These are phyloP conservation scores for Phanerotoma sp. DNA, from an alignment of 2,888 invertebrate species.

Conservation along the genomic window DNA sequence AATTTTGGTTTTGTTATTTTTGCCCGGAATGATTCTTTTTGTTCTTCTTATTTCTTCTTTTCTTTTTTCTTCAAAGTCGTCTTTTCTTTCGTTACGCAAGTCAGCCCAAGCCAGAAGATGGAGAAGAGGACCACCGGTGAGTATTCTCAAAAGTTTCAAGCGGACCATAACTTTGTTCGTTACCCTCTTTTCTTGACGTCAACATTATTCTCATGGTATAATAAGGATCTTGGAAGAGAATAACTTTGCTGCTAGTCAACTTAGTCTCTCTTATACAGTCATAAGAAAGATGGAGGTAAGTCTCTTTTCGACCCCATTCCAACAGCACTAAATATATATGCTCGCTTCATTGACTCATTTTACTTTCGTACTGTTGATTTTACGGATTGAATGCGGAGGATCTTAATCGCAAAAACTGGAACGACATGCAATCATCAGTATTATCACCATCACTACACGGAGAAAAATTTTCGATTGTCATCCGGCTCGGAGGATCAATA, in stretches of 20 bases:
- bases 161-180: slow-evolving; percentile 47
- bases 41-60: background rate
- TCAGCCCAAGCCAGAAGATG: background rate
- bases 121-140: background rate
- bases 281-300: background rate
- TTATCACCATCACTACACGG: no score
- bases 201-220: slow-evolving; percentile 48
- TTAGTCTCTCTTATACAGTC: slow-evolving; percentile 18
- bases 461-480: no score
- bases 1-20: no score
- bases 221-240: slow-evolving; percentile 41
- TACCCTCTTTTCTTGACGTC: slow-evolving; percentile 44
- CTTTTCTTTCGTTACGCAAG: slow-evolving; percentile 3
- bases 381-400: background rate
- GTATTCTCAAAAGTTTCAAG: slow-evolving; percentile 29
- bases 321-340: no score
- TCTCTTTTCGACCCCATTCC: no score
- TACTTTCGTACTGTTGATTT: background rate
- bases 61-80: no score
- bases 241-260: slow-evolving; percentile 39
- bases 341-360: background rate
- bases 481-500: no score
- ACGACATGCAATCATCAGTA: no score
- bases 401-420: no score
- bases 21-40: background rate